phyloP scores from a whole-genome alignment of 2,888 invertebrate genomes.

The Nyleta sp. region DNA sequence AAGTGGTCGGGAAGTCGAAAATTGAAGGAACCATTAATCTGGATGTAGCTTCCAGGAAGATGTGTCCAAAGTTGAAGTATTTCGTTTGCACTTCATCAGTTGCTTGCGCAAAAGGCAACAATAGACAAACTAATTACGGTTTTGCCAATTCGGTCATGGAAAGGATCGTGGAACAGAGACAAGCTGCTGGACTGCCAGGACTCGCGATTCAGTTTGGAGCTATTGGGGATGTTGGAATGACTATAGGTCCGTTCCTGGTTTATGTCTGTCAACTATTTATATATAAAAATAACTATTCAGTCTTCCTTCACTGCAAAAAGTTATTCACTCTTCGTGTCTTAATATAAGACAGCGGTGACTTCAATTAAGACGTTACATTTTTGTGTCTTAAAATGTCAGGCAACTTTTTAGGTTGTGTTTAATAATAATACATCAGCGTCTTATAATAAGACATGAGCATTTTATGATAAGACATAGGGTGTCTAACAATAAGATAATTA shows the following conservation, averaged over 20 bases:
- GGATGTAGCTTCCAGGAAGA: conserved; percentile 90
- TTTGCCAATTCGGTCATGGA: conserved; percentile 99
- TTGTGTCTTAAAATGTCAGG: too few species aligned
- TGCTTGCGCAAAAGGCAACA: conserved; percentile 97
- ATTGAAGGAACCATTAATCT: conserved; percentile 92
- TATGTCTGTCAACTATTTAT: too few species aligned
- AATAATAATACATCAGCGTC: too few species aligned
- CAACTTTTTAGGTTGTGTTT: too few species aligned
- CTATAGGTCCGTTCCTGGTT: conserved; percentile 84
- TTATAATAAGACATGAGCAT: too few species aligned
- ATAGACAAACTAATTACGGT: conserved; percentile 98
- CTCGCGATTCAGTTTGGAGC: conserved; percentile 99
- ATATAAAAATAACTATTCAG: too few species aligned
- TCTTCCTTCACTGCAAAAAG: too few species aligned
- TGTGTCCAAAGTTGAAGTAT: conserved; percentile 93
- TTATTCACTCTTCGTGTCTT: too few species aligned
- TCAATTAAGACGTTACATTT: too few species aligned
- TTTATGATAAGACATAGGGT: too few species aligned
- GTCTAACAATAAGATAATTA: too few species aligned
- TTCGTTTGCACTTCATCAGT: conserved; percentile 99
- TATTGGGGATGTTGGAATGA: conserved; percentile 97
- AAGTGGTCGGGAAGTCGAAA: conserved; percentile 92
- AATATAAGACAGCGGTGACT: too few species aligned
- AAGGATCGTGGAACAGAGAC: conserved; percentile 94
- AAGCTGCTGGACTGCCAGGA: conserved; percentile 92